Percentiles rank a stretch among this genome's conserved stretches.
phyloP scores from a whole-genome alignment of 1,140 invertebrate genomes.

The Brachionus asplanchnoidis region DNA sequence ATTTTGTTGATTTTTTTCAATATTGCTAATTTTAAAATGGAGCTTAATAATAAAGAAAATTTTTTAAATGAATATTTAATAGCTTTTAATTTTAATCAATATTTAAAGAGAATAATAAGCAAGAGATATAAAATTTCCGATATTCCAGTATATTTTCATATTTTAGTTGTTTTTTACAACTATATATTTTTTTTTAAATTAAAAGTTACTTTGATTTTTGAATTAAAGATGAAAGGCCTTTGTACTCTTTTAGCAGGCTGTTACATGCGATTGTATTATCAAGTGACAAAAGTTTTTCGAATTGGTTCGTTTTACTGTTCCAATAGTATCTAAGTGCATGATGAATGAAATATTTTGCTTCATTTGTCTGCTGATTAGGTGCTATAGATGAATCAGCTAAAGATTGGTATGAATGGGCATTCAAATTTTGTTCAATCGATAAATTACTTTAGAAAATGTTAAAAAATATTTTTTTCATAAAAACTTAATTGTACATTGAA shows the following conservation, averaged over 20 bases:
- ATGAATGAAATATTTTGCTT: conserved; percentile 20
- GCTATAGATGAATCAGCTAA: not conserved
- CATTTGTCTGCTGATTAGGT: not conserved
- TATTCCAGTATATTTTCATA: too few species aligned
- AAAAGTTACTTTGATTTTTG: conserved; percentile 10
- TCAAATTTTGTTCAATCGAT: not conserved
- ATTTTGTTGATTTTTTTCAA: too few species aligned
- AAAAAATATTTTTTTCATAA: not conserved
- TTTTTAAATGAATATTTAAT: too few species aligned
- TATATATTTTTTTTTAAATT: not conserved
- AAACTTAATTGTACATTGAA: not conserved
- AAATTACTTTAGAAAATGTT: not conserved
- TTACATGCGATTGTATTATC: not conserved
- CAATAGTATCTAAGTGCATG: conserved; percentile 25
- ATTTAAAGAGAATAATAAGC: too few species aligned
- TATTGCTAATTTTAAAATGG: too few species aligned
- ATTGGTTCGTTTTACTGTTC: not conserved
- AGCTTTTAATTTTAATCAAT: too few species aligned
- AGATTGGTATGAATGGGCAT: not conserved
- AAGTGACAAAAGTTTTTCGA: conserved; percentile 4
- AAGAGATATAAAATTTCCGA: too few species aligned
- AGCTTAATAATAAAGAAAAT: too few species aligned
- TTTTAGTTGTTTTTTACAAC: not conserved
- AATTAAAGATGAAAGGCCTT: not conserved
- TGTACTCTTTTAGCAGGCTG: conserved; percentile 15